A percentile compares a stretch with the other conserved stretches of the same genome.
phyloP scores from a whole-genome alignment of 1,140 invertebrate genomes.

The Drosophila dunni region DNA sequence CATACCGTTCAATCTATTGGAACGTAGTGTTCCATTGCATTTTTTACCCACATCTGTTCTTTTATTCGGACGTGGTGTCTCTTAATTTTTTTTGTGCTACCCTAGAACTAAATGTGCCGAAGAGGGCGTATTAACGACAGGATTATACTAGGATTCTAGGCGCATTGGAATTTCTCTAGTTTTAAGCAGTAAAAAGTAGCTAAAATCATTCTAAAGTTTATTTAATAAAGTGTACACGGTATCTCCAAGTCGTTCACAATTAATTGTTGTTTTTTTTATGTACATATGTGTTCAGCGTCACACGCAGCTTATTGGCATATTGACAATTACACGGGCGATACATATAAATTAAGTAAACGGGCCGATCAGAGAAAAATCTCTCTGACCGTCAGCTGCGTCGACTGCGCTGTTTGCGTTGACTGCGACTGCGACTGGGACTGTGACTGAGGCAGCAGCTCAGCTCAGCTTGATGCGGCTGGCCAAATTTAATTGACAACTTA shows the following conservation, averaged over 20 bases:
- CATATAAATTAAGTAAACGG: slow-evolving; percentile 81
- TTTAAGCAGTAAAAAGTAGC: no score
- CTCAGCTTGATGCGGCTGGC: slow-evolving; percentile 75
- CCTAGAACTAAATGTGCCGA: neutral
- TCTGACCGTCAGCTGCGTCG: slow-evolving; percentile 45
- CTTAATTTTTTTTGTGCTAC: slow-evolving; percentile 39
- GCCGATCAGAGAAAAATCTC: slow-evolving; percentile 46
- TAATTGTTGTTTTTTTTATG: slow-evolving; percentile 24
- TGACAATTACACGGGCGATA: slow-evolving; percentile 82
- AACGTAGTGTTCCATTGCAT: slow-evolving; percentile 36
- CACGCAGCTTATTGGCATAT: slow-evolving; percentile 82
- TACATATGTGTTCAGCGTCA: slow-evolving; percentile 61
- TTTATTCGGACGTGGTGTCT: slow-evolving; percentile 19
- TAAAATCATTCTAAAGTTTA: no score
- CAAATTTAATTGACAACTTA: slow-evolving; percentile 83
- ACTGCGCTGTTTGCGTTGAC: slow-evolving; percentile 7
- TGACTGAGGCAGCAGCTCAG: slow-evolving; percentile 26
- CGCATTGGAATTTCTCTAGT: no score
- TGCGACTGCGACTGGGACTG: slow-evolving; percentile 20
- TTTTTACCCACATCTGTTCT: neutral
- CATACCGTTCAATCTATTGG: slow-evolving; percentile 62
- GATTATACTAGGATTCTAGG: no score
- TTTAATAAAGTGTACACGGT: neutral
- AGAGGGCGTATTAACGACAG: neutral
- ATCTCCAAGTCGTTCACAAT: neutral